Evolutionary conservation across 2,113 vertebrate genomes (phyloP).

Genomic region (Rostratula benghalensis): DNA sequence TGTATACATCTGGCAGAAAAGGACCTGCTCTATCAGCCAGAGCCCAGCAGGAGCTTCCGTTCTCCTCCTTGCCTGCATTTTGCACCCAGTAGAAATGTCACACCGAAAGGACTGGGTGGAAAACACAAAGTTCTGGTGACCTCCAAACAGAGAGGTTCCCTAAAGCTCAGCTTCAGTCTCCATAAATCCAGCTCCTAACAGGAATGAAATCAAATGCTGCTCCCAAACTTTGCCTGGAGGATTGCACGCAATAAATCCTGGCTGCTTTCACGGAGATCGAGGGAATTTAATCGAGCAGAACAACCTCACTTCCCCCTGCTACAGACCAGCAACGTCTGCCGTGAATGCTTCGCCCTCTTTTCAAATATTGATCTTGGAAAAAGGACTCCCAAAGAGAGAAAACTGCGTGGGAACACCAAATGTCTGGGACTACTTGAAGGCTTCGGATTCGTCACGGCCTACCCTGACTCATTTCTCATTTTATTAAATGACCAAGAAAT

Average conservation of each 20-base stretch:
- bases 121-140: not conserved
- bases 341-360: not conserved
- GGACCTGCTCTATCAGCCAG: too few relatives aligned
- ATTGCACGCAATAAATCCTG: not conserved
- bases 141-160: not conserved
- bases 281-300: not conserved
- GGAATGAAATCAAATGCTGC: not conserved
- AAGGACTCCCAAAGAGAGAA: not conserved
- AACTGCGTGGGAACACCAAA: not conserved
- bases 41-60: not conserved
- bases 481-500: not conserved
- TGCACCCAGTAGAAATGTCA: not conserved
- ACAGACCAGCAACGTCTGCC: not conserved
- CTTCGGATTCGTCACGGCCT: not conserved
- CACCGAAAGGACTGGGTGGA: not conserved
- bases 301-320: rapidly evolving
- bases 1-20: not conserved
- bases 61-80: not conserved
- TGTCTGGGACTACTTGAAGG: not conserved
- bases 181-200: not conserved
- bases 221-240: not conserved
- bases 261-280: not conserved
- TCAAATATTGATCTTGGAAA: not conserved
- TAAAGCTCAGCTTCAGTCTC: not conserved
- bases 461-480: not conserved